Base-by-base conservation (phyloP, 2,888 invertebrate species). In the Macrostomum cliftonense region DNA sequence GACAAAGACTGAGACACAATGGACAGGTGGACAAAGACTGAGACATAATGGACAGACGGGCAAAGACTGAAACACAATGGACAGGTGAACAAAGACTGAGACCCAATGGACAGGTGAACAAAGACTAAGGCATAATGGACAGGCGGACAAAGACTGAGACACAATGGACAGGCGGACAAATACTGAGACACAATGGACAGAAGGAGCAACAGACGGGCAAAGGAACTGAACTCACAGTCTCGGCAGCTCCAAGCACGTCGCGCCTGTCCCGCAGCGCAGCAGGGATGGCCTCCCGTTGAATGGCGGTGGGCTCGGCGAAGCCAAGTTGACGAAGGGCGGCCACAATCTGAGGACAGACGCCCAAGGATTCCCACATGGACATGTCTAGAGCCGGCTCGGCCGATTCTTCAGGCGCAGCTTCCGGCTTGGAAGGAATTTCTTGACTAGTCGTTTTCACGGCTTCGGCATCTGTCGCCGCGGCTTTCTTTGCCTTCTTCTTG, bases 211-310 rank as follows among this genome's bases (percentile, higher is more conserved):
- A 43, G 9, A 43, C 17, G 20, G 5, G 37, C 12, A 9, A 38
- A 43, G 37, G 5, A 13, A n/a, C n/a, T n/a, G n/a, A 4, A 57
- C 59, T 61, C 56, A 74, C 75, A 0, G 97, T 97, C 74, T 95
- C 91, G 2, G 95, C 95, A 49, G 95, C 95, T n/a, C 93, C 97
- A 1, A 97, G 71, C 57, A 97, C 83, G 69, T 97, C 93, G 70
- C 82, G 77, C 44, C 79, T 77, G 39, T 86, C 91, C 47, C 63
- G 56, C 46, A 70, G 66, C 21, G 70, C 70, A 43, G 62, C 57
- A 1, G 68, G 65, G 9, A 70, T 53, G 17, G 59, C 56, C 40
- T 61, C 55, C 12, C 59, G 56, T 68, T 97, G 95, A 61, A 97
- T 95, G 58, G 79, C 77, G 0, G 93, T 95, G 0, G 97, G 95